Base-by-base conservation (phyloP, 2,888 invertebrate species). In the Bruchidius siliquastri region DNA sequence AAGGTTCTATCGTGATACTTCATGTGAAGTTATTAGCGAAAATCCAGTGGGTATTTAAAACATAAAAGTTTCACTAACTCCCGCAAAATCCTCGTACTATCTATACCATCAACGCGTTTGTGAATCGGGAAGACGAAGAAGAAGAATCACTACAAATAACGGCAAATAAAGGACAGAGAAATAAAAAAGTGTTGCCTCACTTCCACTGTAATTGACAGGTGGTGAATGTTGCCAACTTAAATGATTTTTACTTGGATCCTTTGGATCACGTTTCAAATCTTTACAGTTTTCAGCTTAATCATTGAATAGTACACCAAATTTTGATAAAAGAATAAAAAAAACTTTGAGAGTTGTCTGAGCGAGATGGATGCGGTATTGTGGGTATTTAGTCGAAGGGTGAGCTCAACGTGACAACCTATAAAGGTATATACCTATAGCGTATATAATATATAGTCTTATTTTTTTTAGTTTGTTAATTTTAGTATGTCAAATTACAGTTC, bases 1-100 rank as follows among this genome's bases (percentile, higher is more conserved):
- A 77, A 74, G 76, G 78, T 77, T 77, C 80, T 80, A 76, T 82
- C 80, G 75, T 80, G 82, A 82, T 82, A 82, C 82, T 82, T 83
- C 83, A 83, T 83, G 78, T 77, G 81, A 49, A 49, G 49, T 49
- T 49, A 13, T 49, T 49, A 49, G 49, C 18, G 49, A 49, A 49
- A 49, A 8, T 49, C 49, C 49, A 49, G 13, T 13, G 49, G 18
- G 13, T 49, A 49, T 49, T 49, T 49, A 8, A 49, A 13, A 49
- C 49, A 1, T 13, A 49, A 4, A 49, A 49, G 13, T 1, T 49
- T 49, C 49, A 49, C 49, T 13, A 13, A 49, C 49, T 49, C 49
- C 6, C 49, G 49, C 49, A 49, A 49, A 49, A 49, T 49, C 8
- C 8, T 49, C 49, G 18, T 13, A 49, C 49, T 49, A 49, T 13